These are phyloP conservation scores for Apocrypta bakeri DNA, from an alignment of 1,140 invertebrate genomes.

Conservation along the genomic window DNA sequence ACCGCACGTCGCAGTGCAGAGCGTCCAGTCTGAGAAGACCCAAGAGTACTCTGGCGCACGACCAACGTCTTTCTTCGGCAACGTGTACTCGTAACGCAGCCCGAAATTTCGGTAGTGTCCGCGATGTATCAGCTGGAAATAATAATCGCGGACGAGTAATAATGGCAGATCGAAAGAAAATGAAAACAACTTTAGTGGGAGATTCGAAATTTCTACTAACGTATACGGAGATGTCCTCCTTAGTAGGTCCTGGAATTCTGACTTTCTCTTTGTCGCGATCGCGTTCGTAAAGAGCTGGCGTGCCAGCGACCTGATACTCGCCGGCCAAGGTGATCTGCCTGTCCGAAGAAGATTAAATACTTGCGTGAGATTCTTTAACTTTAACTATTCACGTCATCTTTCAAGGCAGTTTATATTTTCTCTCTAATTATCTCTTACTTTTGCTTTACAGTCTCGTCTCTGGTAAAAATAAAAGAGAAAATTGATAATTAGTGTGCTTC, in stretches of 20 bases:
- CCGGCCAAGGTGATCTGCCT: conserved; percentile 85
- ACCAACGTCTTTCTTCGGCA: conserved; percentile 79
- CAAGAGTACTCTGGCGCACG: conserved; percentile 81
- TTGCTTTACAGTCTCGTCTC: neutral
- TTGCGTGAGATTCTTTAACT: conserved; percentile 13
- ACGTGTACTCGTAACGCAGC: conserved; percentile 88
- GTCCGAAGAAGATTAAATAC: conserved; percentile 56
- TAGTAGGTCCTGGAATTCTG: conserved; percentile 86
- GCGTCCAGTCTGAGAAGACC: conserved; percentile 85
- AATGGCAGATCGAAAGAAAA: conserved; percentile 54
- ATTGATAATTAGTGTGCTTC: neutral
- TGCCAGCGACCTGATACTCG: conserved; percentile 89
- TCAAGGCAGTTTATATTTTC: conserved; percentile 23
- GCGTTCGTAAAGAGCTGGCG: conserved; percentile 86
- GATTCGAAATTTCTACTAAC: conserved; percentile 75
- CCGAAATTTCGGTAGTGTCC: conserved; percentile 86
- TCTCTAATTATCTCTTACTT: neutral
- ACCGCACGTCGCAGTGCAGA: conserved; percentile 87
- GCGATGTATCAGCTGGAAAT: conserved; percentile 83
- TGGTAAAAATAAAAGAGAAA: neutral
- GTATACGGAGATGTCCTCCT: conserved; percentile 88
- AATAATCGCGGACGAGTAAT: neutral
- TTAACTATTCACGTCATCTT: conserved; percentile 18
- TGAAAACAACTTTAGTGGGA: no score
- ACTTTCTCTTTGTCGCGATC: conserved; percentile 88